These are phyloP conservation scores for Eumerus sabulonum DNA, from an alignment of 2,888 invertebrate genomes.

Conservation along the genomic window DNA sequence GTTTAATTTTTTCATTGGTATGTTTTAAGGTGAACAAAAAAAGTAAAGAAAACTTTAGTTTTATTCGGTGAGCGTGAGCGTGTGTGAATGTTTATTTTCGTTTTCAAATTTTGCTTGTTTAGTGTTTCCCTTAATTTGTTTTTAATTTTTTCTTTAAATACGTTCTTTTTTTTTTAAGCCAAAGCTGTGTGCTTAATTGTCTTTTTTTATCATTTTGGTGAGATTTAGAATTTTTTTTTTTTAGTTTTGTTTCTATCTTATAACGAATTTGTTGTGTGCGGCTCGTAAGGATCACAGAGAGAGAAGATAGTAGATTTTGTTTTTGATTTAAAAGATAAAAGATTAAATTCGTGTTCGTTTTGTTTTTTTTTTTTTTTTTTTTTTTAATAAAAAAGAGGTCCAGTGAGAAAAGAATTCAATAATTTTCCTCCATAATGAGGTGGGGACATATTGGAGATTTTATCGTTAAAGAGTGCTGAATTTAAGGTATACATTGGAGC, in stretches of 20 bases:
- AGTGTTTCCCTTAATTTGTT: constrained; percentile 21
- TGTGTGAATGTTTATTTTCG: constrained; percentile 78
- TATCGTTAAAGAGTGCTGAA: too few species aligned
- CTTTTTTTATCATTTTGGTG: constrained; percentile 37
- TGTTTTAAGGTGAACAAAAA: not conserved
- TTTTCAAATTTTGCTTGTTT: constrained; percentile 32
- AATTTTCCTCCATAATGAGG: too few species aligned
- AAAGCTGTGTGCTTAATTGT: constrained; percentile 56
- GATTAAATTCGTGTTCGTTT: constrained; percentile 49
- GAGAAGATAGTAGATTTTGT: constrained; percentile 63
- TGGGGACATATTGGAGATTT: too few species aligned
- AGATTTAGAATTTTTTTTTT: constrained; percentile 60
- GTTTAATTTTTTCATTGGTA: constrained; percentile 7
- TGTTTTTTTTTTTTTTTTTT: constrained; percentile 15
- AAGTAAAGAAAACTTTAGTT: constrained; percentile 22
- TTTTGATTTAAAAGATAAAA: constrained; percentile 35
- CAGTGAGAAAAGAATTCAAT: too few species aligned
- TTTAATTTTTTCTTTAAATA: constrained; percentile 29
- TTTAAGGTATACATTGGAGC: too few species aligned
- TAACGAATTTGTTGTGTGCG: constrained; percentile 63
- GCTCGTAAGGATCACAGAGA: constrained; percentile 57
- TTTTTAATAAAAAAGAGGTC: not conserved
- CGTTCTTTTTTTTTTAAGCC: constrained; percentile 51
- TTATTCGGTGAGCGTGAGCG: constrained; percentile 79
- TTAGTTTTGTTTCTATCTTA: constrained; percentile 22